These are phyloP conservation scores for Simalia tracyae DNA, from an alignment of 2,797 vertebrate genomes.

Conservation along the genomic window DNA sequence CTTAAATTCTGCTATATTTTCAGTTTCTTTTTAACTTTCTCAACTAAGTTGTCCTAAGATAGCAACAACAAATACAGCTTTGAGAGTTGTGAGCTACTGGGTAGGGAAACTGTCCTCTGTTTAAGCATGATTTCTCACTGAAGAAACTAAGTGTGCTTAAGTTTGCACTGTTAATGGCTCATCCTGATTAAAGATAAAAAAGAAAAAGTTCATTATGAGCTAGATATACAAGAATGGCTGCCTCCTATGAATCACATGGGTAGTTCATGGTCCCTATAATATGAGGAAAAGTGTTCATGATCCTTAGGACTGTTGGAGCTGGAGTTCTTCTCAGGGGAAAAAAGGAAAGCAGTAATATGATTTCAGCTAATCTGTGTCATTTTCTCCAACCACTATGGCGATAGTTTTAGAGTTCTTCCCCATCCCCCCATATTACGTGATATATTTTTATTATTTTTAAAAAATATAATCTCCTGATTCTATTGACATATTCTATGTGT, in stretches of 20 bases:
- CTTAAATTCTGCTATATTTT: background rate
- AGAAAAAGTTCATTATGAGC: background rate
- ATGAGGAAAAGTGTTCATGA: background rate
- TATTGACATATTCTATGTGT: background rate
- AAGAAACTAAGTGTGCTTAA: background rate
- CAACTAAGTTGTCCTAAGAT: background rate
- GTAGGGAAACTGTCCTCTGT: background rate
- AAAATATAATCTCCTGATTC: background rate
- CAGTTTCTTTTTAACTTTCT: background rate
- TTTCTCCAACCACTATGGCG: background rate
- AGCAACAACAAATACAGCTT: background rate
- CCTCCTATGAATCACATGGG: background rate
- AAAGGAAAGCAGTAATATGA: too few species aligned
- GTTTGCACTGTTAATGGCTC: background rate
- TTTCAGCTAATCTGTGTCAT: background rate
- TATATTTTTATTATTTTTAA: background rate
- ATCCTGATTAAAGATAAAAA: background rate
- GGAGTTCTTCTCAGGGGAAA: background rate
- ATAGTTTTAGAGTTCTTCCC: background rate
- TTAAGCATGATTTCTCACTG: background rate
- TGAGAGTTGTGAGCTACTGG: background rate
- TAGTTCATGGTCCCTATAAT: background rate
- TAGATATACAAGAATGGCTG: background rate
- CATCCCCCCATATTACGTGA: background rate
- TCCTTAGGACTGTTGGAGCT: background rate